Percentiles rank a stretch among this genome's conserved stretches.
Evolutionary conservation across 1,140 invertebrate genomes (phyloP).

Genomic region (Druon quercuslanigerum): DNA sequence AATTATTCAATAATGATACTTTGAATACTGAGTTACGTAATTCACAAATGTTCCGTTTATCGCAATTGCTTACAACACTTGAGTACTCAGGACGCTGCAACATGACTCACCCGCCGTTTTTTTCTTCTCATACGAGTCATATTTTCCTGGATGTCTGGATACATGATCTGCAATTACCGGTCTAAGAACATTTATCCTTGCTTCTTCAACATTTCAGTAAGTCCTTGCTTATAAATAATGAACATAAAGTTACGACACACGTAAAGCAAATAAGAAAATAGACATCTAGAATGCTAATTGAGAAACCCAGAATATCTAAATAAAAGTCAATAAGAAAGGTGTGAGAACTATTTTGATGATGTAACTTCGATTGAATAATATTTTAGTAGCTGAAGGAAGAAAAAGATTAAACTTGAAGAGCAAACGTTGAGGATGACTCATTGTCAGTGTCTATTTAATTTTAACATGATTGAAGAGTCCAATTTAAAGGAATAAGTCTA

Average conservation of each 20-base stretch:
- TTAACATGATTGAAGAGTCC: background rate
- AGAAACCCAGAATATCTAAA: too few species aligned
- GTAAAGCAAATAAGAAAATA: background rate
- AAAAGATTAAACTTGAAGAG: too few species aligned
- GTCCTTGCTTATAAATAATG: constrained; percentile 2
- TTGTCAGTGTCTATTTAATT: background rate
- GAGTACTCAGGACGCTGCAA: background rate
- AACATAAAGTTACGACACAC: background rate
- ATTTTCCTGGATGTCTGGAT: constrained; percentile 18
- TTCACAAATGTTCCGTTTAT: background rate
- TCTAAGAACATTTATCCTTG: background rate
- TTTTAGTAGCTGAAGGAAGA: too few species aligned
- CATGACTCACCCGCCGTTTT: background rate
- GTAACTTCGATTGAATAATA: background rate
- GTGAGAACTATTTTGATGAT: too few species aligned
- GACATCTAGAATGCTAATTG: too few species aligned
- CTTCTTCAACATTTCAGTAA: background rate
- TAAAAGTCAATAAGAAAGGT: background rate
- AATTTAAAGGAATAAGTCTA: background rate
- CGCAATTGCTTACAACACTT: background rate
- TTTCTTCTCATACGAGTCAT: constrained; percentile 4
- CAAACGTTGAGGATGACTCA: too few species aligned
- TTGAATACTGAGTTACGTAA: too few species aligned
- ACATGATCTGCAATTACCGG: background rate
- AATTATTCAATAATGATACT: too few species aligned